Conservation (phyloP, 1,140 invertebrate genomes). For the Drosophila suzukii region DNA sequence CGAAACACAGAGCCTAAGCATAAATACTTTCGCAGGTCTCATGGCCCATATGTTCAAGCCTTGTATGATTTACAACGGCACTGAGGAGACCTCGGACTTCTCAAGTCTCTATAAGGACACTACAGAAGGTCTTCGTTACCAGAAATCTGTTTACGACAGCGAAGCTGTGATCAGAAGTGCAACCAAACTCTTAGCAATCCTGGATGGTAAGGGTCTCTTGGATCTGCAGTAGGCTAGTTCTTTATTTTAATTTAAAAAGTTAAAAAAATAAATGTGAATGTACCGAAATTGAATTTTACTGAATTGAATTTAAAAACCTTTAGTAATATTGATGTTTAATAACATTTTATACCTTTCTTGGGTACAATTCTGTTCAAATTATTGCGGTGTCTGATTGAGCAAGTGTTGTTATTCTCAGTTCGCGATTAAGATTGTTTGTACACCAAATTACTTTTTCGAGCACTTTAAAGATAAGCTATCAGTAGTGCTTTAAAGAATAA, state of each 20-base stretch:
- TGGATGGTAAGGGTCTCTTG: constrained; percentile 61
- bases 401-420: neutral
- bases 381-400: neutral
- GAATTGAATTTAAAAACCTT: no score
- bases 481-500: neutral
- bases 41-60: constrained; percentile 44
- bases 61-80: constrained; percentile 50
- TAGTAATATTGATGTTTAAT: no score
- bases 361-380: neutral
- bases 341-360: neutral
- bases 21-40: constrained; percentile 10
- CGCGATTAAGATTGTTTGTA: neutral
- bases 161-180: constrained; percentile 31
- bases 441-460: neutral
- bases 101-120: constrained; percentile 45
- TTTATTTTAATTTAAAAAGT: neutral
- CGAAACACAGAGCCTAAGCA: neutral
- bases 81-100: constrained; percentile 41
- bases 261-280: no score
- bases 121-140: constrained; percentile 37
- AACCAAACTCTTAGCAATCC: constrained; percentile 30
- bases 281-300: no score
- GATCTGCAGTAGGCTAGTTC: constrained; percentile 29
- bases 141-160: constrained; percentile 41
- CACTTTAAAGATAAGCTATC: constrained; percentile 14